Conservation (phyloP, 2,113 vertebrate species). For the Camelus bactrianus region DNA sequence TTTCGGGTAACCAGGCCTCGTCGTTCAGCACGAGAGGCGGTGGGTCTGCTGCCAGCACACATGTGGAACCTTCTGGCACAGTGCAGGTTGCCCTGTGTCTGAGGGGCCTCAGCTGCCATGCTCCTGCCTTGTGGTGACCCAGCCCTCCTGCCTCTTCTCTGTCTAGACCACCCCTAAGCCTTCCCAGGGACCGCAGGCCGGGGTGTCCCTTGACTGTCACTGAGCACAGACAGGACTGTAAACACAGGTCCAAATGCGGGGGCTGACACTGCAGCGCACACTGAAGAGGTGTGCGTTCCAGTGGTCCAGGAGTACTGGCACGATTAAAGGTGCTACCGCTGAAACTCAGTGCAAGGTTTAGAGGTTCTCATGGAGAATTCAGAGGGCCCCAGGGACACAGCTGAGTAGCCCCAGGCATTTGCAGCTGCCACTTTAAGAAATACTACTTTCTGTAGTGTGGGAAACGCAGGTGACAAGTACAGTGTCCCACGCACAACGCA, state of each 20-base stretch:
- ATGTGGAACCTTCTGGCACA: neutral
- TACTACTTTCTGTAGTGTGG: fast-evolving
- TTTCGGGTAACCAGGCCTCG: neutral
- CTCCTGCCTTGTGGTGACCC: neutral
- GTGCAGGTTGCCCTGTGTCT: neutral
- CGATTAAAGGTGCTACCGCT: fast-evolving
- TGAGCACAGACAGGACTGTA: neutral
- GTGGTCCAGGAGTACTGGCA: fast-evolving
- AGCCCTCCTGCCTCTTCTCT: neutral
- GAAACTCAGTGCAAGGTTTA: neutral
- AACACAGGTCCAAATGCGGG: neutral
- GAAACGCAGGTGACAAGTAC: neutral
- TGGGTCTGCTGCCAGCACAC: neutral
- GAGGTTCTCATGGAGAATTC: neutral
- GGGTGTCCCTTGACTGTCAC: neutral
- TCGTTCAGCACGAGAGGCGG: neutral
- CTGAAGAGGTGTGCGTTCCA: neutral
- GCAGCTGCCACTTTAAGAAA: neutral
- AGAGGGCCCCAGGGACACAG: neutral
- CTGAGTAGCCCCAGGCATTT: neutral
- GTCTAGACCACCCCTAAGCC: neutral
- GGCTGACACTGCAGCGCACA: fast-evolving
- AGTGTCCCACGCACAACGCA: neutral
- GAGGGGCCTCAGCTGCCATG: neutral
- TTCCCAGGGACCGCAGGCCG: neutral